Percentiles rank a stretch among this genome's conserved stretches.
phyloP scores from a whole-genome alignment of 2,113 vertebrate genomes.

The Clinocottus analis region DNA sequence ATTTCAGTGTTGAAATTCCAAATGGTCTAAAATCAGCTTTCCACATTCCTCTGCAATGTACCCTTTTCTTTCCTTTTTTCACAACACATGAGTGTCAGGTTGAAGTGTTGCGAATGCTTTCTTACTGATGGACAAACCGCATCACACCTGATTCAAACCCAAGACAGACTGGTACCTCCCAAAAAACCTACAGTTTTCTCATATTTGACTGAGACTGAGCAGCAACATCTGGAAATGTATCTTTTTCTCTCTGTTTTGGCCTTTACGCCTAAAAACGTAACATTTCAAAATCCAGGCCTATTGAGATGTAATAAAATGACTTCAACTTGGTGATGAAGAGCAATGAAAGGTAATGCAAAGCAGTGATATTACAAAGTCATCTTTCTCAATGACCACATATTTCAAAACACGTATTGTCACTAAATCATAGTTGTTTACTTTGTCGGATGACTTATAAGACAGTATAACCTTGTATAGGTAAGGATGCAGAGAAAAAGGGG shows the following conservation, averaged over 20 bases:
- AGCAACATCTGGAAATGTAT: slow-evolving; percentile 4
- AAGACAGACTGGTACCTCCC: slow-evolving; percentile 1
- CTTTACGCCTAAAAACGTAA: not conserved
- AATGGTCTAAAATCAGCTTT: slow-evolving; percentile 28
- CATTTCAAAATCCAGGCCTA: not conserved
- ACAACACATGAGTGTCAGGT: not conserved
- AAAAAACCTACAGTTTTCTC: not conserved
- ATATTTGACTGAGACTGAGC: slow-evolving; percentile 10
- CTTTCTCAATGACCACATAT: not conserved
- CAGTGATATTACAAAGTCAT: not conserved
- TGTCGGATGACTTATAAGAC: not conserved
- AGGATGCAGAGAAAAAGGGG: not conserved
- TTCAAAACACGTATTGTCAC: slow-evolving; percentile 11
- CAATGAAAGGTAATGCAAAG: not conserved
- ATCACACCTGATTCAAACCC: slow-evolving; percentile 14
- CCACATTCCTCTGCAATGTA: not conserved
- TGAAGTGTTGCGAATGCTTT: slow-evolving; percentile 26
- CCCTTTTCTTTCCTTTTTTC: slow-evolving; percentile 2
- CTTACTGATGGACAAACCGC: slow-evolving; percentile 16
- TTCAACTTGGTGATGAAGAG: not conserved
- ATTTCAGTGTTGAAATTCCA: slow-evolving; percentile 28
- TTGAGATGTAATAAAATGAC: not conserved
- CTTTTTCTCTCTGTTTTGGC: not conserved
- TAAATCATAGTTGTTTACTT: not conserved
- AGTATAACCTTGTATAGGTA: not conserved